Conservation (phyloP, 2,888 invertebrate genomes). For the Drosophila diplacantha region DNA sequence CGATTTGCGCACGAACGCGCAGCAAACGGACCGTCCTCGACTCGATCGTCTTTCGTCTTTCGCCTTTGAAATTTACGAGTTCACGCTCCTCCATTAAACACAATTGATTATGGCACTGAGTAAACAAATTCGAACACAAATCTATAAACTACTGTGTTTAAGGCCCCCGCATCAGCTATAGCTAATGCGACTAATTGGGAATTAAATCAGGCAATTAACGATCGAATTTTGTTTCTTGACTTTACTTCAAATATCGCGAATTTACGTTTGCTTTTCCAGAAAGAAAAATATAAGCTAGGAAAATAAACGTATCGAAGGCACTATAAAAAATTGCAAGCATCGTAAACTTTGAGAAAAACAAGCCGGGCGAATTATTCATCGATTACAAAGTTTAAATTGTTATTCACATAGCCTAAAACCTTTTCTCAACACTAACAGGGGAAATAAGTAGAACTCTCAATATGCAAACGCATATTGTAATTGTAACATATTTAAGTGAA, state of each 20-base stretch:
- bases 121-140: constrained; percentile 18
- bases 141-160: constrained; percentile 16
- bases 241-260: constrained; percentile 4
- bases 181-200: constrained; percentile 55
- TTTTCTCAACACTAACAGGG: not conserved
- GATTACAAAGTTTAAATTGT: too few relatives aligned
- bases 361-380: constrained; percentile 1
- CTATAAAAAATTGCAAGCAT: constrained; percentile 1
- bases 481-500: not conserved
- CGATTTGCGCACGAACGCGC: constrained; percentile 52
- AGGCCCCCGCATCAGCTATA: constrained; percentile 18
- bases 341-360: constrained; percentile 18
- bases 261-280: constrained; percentile 13
- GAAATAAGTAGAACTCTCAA: not conserved
- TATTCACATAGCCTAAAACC: not conserved
- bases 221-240: constrained; percentile 7
- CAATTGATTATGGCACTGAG: constrained; percentile 57
- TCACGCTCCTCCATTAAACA: constrained; percentile 57
- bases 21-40: constrained; percentile 14
- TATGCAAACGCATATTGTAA: too few relatives aligned
- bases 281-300: constrained; percentile 2
- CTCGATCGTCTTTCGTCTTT: constrained; percentile 11
- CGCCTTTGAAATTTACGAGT: constrained; percentile 34
- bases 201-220: constrained; percentile 47
- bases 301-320: constrained; percentile 17